Evolutionary conservation across 1,140 invertebrate genomes (phyloP), one percentile per base, ranked within the genome.

Genomic region (Papilio polyxenes): DNA sequence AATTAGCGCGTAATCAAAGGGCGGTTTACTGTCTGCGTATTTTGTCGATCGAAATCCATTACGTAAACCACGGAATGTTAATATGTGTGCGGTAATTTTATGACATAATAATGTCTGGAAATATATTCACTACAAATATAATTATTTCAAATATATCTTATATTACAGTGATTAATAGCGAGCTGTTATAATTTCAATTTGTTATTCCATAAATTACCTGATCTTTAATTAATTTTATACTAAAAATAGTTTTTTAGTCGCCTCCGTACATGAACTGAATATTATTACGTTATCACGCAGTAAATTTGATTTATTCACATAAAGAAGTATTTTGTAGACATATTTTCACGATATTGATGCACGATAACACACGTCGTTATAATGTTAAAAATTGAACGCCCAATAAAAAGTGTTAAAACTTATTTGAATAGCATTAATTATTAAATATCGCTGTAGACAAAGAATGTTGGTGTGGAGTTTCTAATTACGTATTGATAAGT

Each of bases 11-110:
- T 77, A 77, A 56, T 53, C 49, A 77, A 51, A 53, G 48, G 75
- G 40, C 49, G 75, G 75, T 77, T 77, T 77, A 77, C 23, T 77
- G 75, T 48, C 75, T 76, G 3, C n/a, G n/a, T 76, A 48, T 44
- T 76, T 48, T 51, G 75, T 49, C 44, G 31, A 53, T 31, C 49
- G 75, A 77, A 31, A 23, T 77, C 49, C 49, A 77, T 77, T 77
- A 69, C 17, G 23, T 69, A 69, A 37, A 69, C 65, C 31, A 15
- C 31, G 23, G 3, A 69, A 15, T 37, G 10, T 37, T 11, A 37
- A 37, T 69, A 37, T 37, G 65, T 59, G 2, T 62, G 8, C 51
- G 15, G 53, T 11, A 37, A 69, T 69, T 69, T 31, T 37, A 37
- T 69, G 5, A 37, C 3, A 37, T 69, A 15, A 69, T 69, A 69